Conservation (phyloP, 2,797 vertebrate species). For the Periophthalmus magnuspinnatus region DNA sequence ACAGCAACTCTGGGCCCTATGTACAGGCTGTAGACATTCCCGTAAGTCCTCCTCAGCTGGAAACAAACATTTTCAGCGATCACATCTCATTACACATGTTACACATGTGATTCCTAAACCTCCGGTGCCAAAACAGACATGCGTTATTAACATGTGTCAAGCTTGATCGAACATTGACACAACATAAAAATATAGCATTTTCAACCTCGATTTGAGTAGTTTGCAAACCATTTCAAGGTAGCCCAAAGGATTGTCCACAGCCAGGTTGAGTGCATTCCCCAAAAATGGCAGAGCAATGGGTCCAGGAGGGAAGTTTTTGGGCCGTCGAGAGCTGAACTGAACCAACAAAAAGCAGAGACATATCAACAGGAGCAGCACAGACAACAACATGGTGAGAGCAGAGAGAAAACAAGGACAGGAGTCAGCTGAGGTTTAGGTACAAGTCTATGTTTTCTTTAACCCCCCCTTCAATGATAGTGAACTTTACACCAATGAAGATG, state of each 20-base stretch:
- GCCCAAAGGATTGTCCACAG: constrained; percentile 48
- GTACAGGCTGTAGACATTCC: constrained; percentile 71
- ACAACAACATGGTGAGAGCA: constrained; percentile 43
- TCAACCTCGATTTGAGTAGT: too few species aligned
- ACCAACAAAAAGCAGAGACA: constrained; percentile 41
- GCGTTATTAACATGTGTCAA: too few species aligned
- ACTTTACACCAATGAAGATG: too few species aligned
- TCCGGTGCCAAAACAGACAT: too few species aligned
- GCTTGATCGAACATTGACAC: too few species aligned
- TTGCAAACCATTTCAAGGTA: constrained; percentile 58
- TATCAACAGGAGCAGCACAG: constrained; percentile 39
- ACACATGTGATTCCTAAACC: too few species aligned
- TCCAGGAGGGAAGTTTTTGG: constrained; percentile 66
- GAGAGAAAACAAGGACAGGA: too few species aligned
- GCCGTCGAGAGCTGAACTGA: constrained; percentile 40
- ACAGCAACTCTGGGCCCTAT: constrained; percentile 60
- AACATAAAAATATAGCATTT: too few species aligned
- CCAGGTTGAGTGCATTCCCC: constrained; percentile 54
- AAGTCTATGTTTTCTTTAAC: too few species aligned
- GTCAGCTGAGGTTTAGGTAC: too few species aligned
- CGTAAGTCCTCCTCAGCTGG: constrained; percentile 66
- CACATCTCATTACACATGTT: not conserved
- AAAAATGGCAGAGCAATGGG: constrained; percentile 44
- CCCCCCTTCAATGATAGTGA: too few species aligned
- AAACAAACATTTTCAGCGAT: not conserved